These are phyloP conservation scores for Melipona quadrifasciata DNA, from an alignment of 1,140 invertebrate genomes.

Conservation along the genomic window DNA sequence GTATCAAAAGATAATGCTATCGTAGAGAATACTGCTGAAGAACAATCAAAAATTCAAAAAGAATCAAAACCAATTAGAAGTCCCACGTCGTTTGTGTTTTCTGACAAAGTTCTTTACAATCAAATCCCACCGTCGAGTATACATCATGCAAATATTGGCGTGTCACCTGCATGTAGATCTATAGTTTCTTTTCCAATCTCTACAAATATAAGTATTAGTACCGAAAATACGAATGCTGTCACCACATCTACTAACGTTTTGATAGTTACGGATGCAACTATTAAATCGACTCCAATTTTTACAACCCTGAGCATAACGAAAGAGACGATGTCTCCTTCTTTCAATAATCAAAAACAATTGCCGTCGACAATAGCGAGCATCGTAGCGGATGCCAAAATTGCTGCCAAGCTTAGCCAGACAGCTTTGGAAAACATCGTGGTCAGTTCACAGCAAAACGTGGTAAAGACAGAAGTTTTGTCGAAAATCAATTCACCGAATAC, in stretches of 20 bases:
- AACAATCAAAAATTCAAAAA: slow-evolving; percentile 56
- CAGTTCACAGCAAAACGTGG: slow-evolving; percentile 30
- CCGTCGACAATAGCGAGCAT: slow-evolving; percentile 71
- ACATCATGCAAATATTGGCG: slow-evolving; percentile 72
- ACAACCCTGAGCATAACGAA: slow-evolving; percentile 49
- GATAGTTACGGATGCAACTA: slow-evolving; percentile 17
- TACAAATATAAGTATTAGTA: slow-evolving; percentile 17
- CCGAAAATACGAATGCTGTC: background rate
- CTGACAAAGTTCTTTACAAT: slow-evolving; percentile 63
- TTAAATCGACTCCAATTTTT: slow-evolving; percentile 49
- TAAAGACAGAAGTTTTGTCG: slow-evolving; percentile 17
- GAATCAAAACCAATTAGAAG: slow-evolving; percentile 62
- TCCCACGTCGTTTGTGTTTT: slow-evolving; percentile 59
- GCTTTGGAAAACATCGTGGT: slow-evolving; percentile 58
- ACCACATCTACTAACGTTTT: slow-evolving; percentile 15
- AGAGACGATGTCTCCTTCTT: slow-evolving; percentile 54
- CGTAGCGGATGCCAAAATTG: slow-evolving; percentile 76
- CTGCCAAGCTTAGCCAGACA: slow-evolving; percentile 72
- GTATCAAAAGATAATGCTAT: slow-evolving; percentile 67
- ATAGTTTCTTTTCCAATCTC: slow-evolving; percentile 57
- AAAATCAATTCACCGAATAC: slow-evolving; percentile 2
- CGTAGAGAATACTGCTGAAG: slow-evolving; percentile 43
- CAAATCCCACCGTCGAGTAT: slow-evolving; percentile 70
- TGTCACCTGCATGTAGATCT: slow-evolving; percentile 52
- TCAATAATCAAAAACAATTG: slow-evolving; percentile 62